phyloP scores from a whole-genome alignment of 2,113 vertebrate species.

The Coturnix japonica region DNA sequence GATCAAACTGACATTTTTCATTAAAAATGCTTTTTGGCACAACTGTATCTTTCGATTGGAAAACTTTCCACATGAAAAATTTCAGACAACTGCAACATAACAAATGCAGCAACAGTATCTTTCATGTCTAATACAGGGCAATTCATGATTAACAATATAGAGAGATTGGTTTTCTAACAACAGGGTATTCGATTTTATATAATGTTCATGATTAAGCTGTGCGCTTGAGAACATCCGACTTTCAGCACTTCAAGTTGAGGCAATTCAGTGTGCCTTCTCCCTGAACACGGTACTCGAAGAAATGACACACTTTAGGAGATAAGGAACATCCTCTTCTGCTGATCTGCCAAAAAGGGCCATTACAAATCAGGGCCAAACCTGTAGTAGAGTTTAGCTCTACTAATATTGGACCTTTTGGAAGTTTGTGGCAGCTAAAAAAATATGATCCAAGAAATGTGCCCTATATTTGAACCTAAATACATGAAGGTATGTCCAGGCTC shows the following conservation, averaged over 20 bases:
- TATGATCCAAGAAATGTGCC: background rate
- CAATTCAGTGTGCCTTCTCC: background rate
- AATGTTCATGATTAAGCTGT: background rate
- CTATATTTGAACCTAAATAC: background rate
- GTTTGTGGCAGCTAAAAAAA: background rate
- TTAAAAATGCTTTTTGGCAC: conserved; percentile 50
- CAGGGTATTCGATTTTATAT: background rate
- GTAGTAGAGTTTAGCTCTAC: background rate
- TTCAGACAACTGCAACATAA: background rate
- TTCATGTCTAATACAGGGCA: background rate
- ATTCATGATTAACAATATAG: background rate
- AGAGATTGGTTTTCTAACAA: background rate
- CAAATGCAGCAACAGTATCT: background rate
- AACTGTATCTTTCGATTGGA: conserved; percentile 18
- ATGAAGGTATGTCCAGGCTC: background rate
- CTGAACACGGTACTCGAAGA: background rate
- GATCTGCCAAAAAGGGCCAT: background rate
- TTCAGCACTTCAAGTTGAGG: fast-evolving
- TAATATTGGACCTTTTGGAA: background rate
- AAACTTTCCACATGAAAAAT: conserved; percentile 47
- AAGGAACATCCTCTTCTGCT: background rate
- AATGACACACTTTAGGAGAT: background rate
- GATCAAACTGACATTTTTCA: background rate
- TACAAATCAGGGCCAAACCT: background rate
- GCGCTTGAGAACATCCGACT: background rate